Evolutionary conservation across 2,113 vertebrate genomes (phyloP).

Genomic region (Sigmodon hispidus): DNA sequence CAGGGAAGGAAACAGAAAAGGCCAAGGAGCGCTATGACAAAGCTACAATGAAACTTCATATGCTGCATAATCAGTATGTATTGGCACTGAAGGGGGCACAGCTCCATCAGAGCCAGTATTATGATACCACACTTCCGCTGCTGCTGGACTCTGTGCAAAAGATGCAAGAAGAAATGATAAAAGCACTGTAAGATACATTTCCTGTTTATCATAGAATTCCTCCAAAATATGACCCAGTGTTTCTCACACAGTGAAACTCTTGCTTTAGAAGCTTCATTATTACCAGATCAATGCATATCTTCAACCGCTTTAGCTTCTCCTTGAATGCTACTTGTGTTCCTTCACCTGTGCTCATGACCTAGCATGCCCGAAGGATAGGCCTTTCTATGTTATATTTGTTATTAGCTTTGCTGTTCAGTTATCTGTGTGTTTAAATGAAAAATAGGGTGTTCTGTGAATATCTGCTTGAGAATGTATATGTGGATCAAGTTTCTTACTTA

Average conservation of each 20-base stretch:
- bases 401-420: not conserved
- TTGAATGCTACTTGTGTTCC: not conserved
- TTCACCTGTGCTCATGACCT: not conserved
- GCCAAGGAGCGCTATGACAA: constrained; percentile 97
- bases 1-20: constrained; percentile 94
- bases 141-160: constrained; percentile 96
- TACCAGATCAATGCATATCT: not conserved
- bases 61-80: constrained; percentile 97
- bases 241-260: not conserved
- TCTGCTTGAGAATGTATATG: not conserved
- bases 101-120: constrained; percentile 95
- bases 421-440: not conserved
- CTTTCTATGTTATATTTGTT: not conserved
- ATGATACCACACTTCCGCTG: constrained; percentile 89
- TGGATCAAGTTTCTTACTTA: not conserved
- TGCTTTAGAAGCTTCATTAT: not conserved
- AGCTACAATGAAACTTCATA: constrained; percentile 95
- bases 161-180: constrained; percentile 99
- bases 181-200: constrained; percentile 88
- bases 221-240: not conserved
- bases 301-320: not conserved
- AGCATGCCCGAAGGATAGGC: not conserved
- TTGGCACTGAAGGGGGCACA: constrained; percentile 94
- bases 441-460: not conserved
- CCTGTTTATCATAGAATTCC: not conserved